Evolutionary conservation across 2,797 vertebrate genomes (phyloP), one percentile per base, ranked within the genome.

Genomic region (Darevskia mixta): DNA sequence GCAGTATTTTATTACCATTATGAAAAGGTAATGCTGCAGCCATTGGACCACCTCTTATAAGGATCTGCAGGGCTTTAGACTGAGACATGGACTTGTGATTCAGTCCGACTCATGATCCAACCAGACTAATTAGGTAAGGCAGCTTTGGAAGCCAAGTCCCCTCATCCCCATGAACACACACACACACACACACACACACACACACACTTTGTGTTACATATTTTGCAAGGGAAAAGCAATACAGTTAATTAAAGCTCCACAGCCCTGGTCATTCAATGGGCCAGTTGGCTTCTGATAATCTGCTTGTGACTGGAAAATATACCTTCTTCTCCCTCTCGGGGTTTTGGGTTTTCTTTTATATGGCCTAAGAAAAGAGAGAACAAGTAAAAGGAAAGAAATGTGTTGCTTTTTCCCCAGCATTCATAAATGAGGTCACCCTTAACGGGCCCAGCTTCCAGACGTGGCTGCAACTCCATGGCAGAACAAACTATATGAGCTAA

Each of bases 241-340:
- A 25, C 27, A 81, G 66, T 66, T 91, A 86, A 93, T 90, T 89
- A 88, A 64, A 91, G 72, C 25, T 79, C 88, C 0, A 3, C 20
- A 69, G 80, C 92, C 43, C 83, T 90, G 61, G 32, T 79, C 13
- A 61, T 58, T 58, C 11, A 17, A 17, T 41, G 49, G 82, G 92
- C 89, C 90, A 94, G 13, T 32, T 95, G 93, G 86, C 91, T 94
- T 90, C 9, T 77, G 61, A 38, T 89, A 90, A 83, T 82, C 66
- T 89, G 64, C 91, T 93, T 92, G 86, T 85, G 88, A 94, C 85
- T 92, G 89, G 87, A 95, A 96, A 93, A 82, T 91, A 79, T 90
- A 61, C 86, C 89, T 92, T 87, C 92, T 93, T 89, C 55, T 89
- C 27, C 32, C 92, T 94, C 20, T 0, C 0, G 81, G 79, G 45